These are phyloP conservation scores for Leucophenga montana DNA, from an alignment of 2,888 invertebrate genomes.

Conservation along the genomic window DNA sequence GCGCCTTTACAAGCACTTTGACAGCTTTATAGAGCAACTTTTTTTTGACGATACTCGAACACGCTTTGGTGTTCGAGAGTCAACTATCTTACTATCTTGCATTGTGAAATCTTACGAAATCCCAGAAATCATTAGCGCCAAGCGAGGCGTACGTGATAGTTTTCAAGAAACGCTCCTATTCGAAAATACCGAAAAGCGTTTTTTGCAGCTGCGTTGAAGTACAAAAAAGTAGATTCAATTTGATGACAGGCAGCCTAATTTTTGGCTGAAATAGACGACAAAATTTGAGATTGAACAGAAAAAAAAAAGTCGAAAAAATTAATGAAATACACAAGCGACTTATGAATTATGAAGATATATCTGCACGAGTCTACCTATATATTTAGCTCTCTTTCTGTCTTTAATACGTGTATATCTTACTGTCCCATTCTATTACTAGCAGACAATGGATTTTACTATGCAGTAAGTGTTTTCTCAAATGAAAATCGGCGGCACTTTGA, in stretches of 20 bases:
- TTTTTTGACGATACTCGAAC: background rate
- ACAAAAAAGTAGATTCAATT: too few relatives aligned
- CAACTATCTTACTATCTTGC: constrained; percentile 30
- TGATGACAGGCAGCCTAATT: background rate
- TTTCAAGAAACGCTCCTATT: constrained; percentile 32
- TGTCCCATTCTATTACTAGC: too few relatives aligned
- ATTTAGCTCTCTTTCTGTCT: too few relatives aligned
- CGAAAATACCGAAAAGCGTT: constrained; percentile 26
- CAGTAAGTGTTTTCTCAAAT: background rate
- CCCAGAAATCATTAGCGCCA: constrained; percentile 63
- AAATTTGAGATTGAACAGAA: too few relatives aligned
- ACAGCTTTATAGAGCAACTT: constrained; percentile 25
- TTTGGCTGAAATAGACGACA: constrained; percentile 16
- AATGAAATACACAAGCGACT: too few relatives aligned
- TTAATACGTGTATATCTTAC: too few relatives aligned
- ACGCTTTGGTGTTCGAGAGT: background rate
- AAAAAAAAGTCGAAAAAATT: too few relatives aligned
- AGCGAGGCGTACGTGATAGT: constrained; percentile 51
- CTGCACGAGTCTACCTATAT: too few relatives aligned
- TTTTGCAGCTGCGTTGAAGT: background rate
- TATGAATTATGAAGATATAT: too few relatives aligned
- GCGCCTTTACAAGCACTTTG: constrained; percentile 45
- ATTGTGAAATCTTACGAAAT: constrained; percentile 54
- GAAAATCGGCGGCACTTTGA: constrained; percentile 14
- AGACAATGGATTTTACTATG: too few relatives aligned